Base-by-base conservation (phyloP, 1,140 invertebrate genomes). In the Ceratoteleas bidentatus region DNA sequence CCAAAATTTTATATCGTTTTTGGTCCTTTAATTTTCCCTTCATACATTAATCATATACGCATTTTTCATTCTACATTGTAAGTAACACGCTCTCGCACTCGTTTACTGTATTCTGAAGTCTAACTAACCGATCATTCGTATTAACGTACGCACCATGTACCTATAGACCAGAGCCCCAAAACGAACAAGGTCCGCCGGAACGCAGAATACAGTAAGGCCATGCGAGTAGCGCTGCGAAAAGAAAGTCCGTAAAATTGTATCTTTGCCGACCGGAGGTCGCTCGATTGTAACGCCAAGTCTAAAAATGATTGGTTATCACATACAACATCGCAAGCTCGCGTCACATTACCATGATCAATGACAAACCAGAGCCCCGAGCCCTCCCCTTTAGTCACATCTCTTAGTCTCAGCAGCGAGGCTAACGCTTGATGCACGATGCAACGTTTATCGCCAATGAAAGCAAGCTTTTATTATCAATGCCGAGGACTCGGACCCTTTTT, bases 361-460 rank as follows among this genome's bases (percentile, higher is more conserved):
- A 91, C 90, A 91, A 91, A 91, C 90, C 90, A 91, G 90, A 91
- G 90, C 90, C 90, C 88, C 89, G 89, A 90, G 90, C 88, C 87
- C 85, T 85, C 85, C 85, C 80, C 85, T 77, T 85, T 83, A 73
- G 81, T 74, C 74, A 75, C 74, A 81, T 72, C 66, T 81, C 65
- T 70, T 66, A 47, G 49, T 56, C 64, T 45, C 38, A 61, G 50
- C 47, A 69, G 60, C 38, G 74, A 65, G 47, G 53, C 66, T 65
- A 64, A 50, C 40, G 66, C 57, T 60, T 69, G 53, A 75, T 81
- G 79, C 72, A 75, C 72, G 72, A 60, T 76, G 50, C 58, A 75
- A 73, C 43, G 77, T 73, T 68, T 62, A 49, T 57, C 38, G 15
- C 7, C 24, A 54, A 13, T n/a, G 1, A 13, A 14, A 49, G 10